Evolutionary conservation across 2,797 vertebrate genomes (phyloP).

Genomic region (Pagetopsis macropterus): DNA sequence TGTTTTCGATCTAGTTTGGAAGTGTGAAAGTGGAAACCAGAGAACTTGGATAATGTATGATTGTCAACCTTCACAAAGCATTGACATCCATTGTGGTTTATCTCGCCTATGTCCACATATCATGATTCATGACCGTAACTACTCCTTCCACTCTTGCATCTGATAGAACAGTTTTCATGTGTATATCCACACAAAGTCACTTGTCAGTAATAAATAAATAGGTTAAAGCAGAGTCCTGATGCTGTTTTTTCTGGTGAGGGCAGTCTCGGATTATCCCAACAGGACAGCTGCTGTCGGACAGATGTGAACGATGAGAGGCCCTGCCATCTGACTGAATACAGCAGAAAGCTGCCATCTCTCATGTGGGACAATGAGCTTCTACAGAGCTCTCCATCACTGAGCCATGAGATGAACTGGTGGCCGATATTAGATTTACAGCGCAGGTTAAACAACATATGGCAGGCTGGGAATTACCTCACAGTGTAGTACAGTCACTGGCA

Average conservation of each 20-base stretch:
- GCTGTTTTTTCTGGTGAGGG: constrained; percentile 10
- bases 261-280: not conserved
- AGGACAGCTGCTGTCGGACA: constrained; percentile 15
- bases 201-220: not conserved
- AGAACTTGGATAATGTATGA: not conserved
- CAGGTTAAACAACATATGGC: constrained; percentile 17
- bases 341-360: constrained; percentile 34
- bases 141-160: not conserved
- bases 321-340: constrained; percentile 11
- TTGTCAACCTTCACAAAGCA: not conserved
- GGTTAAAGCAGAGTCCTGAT: not conserved
- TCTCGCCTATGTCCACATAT: too few species aligned
- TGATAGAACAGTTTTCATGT: not conserved
- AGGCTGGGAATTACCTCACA: constrained; percentile 16
- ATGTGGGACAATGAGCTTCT: constrained; percentile 20
- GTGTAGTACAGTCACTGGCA: not conserved
- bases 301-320: constrained; percentile 24
- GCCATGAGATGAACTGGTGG: constrained; percentile 18
- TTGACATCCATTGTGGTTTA: too few species aligned
- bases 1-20: not conserved
- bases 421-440: constrained; percentile 42
- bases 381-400: constrained; percentile 35
- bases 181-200: not conserved
- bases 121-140: not conserved
- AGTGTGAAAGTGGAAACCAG: not conserved